phyloP scores from a whole-genome alignment of 1,140 invertebrate species.

The Nasonia vitripennis region DNA sequence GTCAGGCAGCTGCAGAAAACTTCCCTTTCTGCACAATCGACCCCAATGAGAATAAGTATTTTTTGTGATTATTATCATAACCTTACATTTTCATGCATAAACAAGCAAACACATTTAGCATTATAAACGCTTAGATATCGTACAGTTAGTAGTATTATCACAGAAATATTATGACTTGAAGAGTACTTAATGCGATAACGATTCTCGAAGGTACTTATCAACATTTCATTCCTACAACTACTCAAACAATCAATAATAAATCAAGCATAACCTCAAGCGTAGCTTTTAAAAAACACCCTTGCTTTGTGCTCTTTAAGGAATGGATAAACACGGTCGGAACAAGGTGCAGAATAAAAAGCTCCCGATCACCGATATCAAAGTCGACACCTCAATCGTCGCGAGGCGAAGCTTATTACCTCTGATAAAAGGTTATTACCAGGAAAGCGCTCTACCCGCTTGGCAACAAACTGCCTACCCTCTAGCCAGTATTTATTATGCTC shows the following conservation, averaged over 20 bases:
- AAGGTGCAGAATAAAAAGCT: neutral
- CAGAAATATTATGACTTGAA: too few species aligned
- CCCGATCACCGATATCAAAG: neutral
- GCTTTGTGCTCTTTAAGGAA: neutral
- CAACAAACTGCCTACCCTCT: conserved; percentile 61
- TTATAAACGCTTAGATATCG: too few species aligned
- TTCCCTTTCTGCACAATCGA: conserved; percentile 99
- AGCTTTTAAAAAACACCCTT: too few species aligned
- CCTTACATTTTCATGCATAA: too few species aligned
- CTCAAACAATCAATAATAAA: too few species aligned
- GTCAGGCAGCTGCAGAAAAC: conserved; percentile 96
- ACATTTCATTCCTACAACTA: too few species aligned
- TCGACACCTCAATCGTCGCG: conserved; percentile 49
- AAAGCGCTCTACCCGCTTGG: neutral
- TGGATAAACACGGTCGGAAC: neutral
- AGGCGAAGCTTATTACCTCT: conserved; percentile 48
- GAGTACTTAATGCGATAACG: too few species aligned
- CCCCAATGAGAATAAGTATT: conserved; percentile 99
- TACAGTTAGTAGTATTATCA: too few species aligned
- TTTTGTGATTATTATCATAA: conserved; percentile 16
- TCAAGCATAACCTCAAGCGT: neutral
- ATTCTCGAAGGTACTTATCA: too few species aligned
- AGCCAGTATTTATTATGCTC: conserved; percentile 69
- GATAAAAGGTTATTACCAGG: conserved; percentile 50
- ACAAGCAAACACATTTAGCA: too few species aligned